Percentiles rank a stretch among this genome's conserved stretches.
These are phyloP conservation scores for Julus scanicus DNA, from an alignment of 2,888 invertebrate genomes.

Conservation along the genomic window DNA sequence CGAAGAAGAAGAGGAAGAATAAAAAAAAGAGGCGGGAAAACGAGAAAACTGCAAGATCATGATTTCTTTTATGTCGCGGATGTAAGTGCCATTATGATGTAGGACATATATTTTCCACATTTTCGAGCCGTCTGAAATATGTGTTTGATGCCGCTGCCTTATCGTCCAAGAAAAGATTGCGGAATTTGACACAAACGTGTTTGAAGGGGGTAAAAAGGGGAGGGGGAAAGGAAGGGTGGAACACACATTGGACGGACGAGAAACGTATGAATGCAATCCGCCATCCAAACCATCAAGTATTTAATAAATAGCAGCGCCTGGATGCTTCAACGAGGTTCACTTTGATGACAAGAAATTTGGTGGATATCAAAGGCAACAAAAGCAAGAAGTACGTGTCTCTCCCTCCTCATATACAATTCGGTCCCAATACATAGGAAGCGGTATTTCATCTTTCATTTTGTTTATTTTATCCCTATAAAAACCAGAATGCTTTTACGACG, in stretches of 20 bases:
- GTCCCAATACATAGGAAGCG: neutral
- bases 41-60: slow-evolving; percentile 16
- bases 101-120: slow-evolving; percentile 29
- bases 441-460: slow-evolving; percentile 30
- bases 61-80: neutral
- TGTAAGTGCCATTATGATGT: slow-evolving; percentile 28
- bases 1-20: neutral
- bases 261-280: neutral
- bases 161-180: slow-evolving; percentile 24
- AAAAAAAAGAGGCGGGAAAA: neutral
- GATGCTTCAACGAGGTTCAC: neutral
- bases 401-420: neutral
- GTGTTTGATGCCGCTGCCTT: slow-evolving; percentile 15
- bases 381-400: neutral
- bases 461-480: slow-evolving; percentile 24
- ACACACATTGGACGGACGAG: neutral
- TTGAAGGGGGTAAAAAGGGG: neutral
- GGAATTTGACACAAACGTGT: slow-evolving; percentile 13
- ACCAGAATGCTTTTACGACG: neutral
- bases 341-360: slow-evolving; percentile 28
- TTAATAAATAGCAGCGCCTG: neutral
- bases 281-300: slow-evolving; percentile 20
- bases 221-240: neutral
- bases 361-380: slow-evolving; percentile 5
- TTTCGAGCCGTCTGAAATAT: neutral